Evolutionary conservation across 2,797 vertebrate genomes (phyloP).

Genomic region (Microctenopoma steveboyesi): DNA sequence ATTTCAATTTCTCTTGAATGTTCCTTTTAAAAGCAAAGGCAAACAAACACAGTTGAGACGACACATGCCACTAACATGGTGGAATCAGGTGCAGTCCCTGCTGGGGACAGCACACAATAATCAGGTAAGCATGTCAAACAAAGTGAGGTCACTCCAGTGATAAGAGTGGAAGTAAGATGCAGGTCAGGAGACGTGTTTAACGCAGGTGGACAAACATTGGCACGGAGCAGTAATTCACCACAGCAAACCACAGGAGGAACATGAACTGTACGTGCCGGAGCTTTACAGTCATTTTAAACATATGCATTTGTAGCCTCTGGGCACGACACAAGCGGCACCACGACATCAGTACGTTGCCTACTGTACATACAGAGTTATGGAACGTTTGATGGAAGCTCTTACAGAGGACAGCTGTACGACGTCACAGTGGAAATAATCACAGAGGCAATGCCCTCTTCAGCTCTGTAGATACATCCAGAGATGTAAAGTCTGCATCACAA

Average conservation of each 20-base stretch:
- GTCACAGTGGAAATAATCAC: conserved; percentile 47
- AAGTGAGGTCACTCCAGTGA: not conserved
- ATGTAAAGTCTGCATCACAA: not conserved
- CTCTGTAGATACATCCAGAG: not conserved
- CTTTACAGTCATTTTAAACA: not conserved
- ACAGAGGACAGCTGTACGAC: conserved; percentile 23
- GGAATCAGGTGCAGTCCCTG: too few relatives aligned
- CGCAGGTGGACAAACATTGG: conserved; percentile 32
- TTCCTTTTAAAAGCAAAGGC: conserved; percentile 32
- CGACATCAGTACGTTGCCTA: conserved; percentile 30
- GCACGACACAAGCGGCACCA: conserved; percentile 35
- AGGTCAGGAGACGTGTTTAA: not conserved
- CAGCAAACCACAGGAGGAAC: conserved; percentile 34
- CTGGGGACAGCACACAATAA: not conserved
- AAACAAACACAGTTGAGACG: conserved; percentile 35
- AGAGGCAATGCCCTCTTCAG: conserved; percentile 8
- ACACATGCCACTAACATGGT: conserved; percentile 19
- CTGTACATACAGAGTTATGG: conserved; percentile 32
- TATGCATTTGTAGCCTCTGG: conserved; percentile 21
- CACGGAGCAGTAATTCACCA: conserved; percentile 29
- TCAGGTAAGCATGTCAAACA: conserved; percentile 12
- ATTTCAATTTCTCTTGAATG: conserved; percentile 4
- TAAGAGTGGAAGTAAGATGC: not conserved
- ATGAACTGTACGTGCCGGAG: not conserved
- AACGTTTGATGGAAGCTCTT: not conserved